Evolutionary conservation across 2,113 vertebrate genomes (phyloP).

Genomic region (Centropus bengalensis): DNA sequence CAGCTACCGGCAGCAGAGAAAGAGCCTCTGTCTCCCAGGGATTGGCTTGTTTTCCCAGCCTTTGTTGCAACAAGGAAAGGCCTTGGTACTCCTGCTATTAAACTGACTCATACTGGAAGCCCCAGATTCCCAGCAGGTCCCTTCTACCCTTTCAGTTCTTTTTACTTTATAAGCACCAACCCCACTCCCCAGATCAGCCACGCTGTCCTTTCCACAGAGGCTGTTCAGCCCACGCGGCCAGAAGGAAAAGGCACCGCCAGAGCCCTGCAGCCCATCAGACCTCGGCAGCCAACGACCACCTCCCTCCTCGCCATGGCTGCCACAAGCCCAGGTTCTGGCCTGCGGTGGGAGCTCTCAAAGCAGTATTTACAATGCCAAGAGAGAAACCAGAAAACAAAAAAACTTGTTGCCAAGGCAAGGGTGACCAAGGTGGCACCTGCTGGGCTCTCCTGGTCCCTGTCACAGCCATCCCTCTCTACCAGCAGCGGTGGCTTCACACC

Average conservation of each 20-base stretch:
- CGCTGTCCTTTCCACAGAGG: background rate
- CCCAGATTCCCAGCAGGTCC: background rate
- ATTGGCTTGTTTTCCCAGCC: background rate
- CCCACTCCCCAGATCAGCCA: background rate
- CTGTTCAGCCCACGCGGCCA: background rate
- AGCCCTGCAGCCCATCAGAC: background rate
- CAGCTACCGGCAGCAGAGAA: background rate
- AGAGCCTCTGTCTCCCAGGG: background rate
- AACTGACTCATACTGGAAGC: background rate
- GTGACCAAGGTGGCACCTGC: background rate
- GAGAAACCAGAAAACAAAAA: background rate
- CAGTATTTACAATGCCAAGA: background rate
- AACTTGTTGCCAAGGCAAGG: background rate
- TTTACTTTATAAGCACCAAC: background rate
- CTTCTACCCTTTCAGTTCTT: background rate
- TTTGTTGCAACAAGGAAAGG: background rate
- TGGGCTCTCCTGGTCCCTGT: background rate
- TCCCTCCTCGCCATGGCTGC: background rate
- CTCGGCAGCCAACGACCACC: background rate
- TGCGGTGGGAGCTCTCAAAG: background rate
- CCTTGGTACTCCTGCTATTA: background rate
- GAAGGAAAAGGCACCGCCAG: background rate
- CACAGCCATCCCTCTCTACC: background rate
- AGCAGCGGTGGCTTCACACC: fast-evolving
- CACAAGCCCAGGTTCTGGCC: background rate